Base-by-base conservation (phyloP, 2,113 vertebrate species). In the Laticauda laticaudata region DNA sequence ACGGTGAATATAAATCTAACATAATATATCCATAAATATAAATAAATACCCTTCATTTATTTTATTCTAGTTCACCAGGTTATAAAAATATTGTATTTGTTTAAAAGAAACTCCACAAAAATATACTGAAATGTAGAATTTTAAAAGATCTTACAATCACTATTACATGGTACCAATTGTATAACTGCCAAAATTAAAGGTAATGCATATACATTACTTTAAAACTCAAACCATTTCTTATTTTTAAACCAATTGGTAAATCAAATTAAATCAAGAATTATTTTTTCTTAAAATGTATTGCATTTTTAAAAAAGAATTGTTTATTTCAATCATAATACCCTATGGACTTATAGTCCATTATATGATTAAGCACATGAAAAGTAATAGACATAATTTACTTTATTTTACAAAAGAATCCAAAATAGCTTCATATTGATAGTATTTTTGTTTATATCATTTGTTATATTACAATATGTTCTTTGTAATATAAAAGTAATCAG, bases 201-300 rank as follows among this genome's bases (percentile, higher is more conserved):
- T 91, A 92, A 48, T 34, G 11, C 29, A 69, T 18, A 90, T 23
- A 29, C 8, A 2, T 0, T 93, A 51, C 9, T 39, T 90, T 53
- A 88, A 12, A 11, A 29, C 59, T 15, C 55, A 0, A 48, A 88
- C 0, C 59, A 94, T 48, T 57, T 1, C 0, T 0, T 12, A 43
- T n/a, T 86, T 29, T 55, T 51, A 5, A 3, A 3, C 8, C 87
- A 61, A 61, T 39, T 15, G 5, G 3, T 54, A 88, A 64, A 26
- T 1, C 90, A 48, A 87, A 29, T 43, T 11, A 53, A 53, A 53
- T 3, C 4, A 3, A 45, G 88, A 48, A 54, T 11, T 56, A n/a
- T 1, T 5, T 6, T 90, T 86, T 43, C 14, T 18, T 39, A 61
- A 20, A 26, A 48, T 0, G 2, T 3, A 5, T 8, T 54, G 23